Percentiles rank a stretch among this genome's conserved stretches.
phyloP scores from a whole-genome alignment of 2,113 vertebrate genomes.

The Syrmaticus mikado region DNA sequence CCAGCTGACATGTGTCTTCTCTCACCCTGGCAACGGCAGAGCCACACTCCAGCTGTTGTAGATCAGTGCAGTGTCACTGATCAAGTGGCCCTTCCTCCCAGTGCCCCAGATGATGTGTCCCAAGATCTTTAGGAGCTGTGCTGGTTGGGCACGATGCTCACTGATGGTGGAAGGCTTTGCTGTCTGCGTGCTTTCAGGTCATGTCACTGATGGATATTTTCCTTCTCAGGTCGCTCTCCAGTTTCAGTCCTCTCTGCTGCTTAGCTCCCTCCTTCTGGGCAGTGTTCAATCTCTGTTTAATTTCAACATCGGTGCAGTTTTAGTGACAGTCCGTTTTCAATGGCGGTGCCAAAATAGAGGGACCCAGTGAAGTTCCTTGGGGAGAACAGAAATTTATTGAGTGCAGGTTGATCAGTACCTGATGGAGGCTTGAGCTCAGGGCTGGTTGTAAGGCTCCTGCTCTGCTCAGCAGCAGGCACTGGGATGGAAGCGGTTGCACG shows the following conservation, averaged over 20 bases:
- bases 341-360: fast-evolving
- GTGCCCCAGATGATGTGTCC: background rate
- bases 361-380: fast-evolving
- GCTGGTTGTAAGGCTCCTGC: fast-evolving
- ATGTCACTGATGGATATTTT: background rate
- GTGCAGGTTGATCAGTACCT: background rate
- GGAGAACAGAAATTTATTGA: background rate
- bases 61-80: background rate
- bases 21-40: background rate
- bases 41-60: background rate
- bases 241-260: background rate
- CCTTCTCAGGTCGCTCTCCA: background rate
- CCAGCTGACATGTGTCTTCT: background rate
- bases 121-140: background rate
- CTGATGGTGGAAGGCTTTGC: background rate
- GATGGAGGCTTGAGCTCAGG: background rate
- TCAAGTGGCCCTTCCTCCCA: background rate
- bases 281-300: background rate
- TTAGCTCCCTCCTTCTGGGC: background rate
- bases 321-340: background rate
- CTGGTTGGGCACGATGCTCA: background rate
- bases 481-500: fast-evolving
- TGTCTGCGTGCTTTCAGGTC: background rate
- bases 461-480: fast-evolving
- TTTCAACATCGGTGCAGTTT: background rate